phyloP scores from a whole-genome alignment of 2,113 vertebrate genomes.

The Sylvietta virens region DNA sequence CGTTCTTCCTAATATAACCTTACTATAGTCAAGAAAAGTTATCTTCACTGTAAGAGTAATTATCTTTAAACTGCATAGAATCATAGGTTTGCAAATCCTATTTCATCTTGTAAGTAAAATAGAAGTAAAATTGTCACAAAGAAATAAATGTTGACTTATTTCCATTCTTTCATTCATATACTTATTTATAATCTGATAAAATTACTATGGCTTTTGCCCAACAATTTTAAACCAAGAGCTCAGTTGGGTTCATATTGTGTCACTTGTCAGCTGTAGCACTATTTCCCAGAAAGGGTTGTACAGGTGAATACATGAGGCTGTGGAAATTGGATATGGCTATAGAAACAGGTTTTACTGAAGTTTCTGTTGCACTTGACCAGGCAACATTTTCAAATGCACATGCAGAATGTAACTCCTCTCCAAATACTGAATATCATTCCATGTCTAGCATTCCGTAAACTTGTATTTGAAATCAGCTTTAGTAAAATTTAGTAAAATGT shows the following conservation, averaged over 20 bases:
- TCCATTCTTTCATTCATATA: not conserved
- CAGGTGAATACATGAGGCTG: not conserved
- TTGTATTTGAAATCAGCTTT: not conserved
- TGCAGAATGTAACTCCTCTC: not conserved
- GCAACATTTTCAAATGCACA: not conserved
- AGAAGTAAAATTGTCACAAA: not conserved
- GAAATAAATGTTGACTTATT: not conserved
- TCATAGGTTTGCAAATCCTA: not conserved
- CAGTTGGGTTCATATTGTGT: not conserved
- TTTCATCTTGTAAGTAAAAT: not conserved
- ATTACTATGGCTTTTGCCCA: not conserved
- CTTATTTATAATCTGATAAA: not conserved
- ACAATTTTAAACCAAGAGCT: not conserved
- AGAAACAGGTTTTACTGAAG: not conserved
- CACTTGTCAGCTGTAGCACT: not conserved
- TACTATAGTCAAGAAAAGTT: not conserved
- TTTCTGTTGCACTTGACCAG: not conserved
- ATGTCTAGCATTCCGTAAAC: not conserved
- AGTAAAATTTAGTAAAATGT: not conserved
- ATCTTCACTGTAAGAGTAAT: not conserved
- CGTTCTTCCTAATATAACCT: not conserved
- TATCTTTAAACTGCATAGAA: not conserved
- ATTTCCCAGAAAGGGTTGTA: not conserved
- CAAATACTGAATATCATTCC: not conserved
- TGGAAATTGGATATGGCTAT: not conserved